Evolutionary conservation across 2,888 invertebrate genomes (phyloP).

Genomic region (Lucinisca nassula): DNA sequence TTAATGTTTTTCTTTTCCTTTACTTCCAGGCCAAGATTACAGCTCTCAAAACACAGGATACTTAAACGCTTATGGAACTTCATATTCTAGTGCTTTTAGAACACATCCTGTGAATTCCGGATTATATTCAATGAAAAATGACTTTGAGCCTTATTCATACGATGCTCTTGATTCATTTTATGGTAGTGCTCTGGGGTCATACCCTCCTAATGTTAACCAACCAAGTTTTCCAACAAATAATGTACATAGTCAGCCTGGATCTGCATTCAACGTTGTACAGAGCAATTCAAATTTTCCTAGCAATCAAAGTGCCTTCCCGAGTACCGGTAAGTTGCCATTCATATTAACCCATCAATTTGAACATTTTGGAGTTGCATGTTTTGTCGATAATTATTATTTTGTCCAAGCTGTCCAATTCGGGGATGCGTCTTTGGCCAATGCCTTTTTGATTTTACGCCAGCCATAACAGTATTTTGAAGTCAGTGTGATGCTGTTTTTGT

Average conservation of each 20-base stretch:
- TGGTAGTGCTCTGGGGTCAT: conserved; percentile 38
- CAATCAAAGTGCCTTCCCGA: conserved; percentile 66
- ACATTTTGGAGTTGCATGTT: too few species aligned
- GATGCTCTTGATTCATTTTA: conserved; percentile 67
- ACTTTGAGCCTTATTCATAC: conserved; percentile 75
- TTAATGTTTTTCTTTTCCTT: background rate
- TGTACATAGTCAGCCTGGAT: conserved; percentile 75
- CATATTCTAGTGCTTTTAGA: conserved; percentile 75
- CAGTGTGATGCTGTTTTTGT: too few species aligned
- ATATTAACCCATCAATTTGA: too few species aligned
- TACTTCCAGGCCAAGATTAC: conserved; percentile 70
- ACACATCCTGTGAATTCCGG: conserved; percentile 70
- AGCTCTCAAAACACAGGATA: conserved; percentile 55
- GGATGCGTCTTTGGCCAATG: too few species aligned
- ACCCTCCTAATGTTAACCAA: conserved; percentile 62
- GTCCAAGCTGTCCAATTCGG: too few species aligned
- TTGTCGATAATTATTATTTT: too few species aligned
- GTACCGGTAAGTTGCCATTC: conserved; percentile 65
- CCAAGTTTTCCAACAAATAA: conserved; percentile 64
- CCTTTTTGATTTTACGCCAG: too few species aligned
- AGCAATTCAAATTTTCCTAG: conserved; percentile 73
- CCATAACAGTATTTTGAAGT: too few species aligned
- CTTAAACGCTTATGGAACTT: conserved; percentile 51
- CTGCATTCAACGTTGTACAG: conserved; percentile 84
- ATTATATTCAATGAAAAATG: conserved; percentile 77